Evolutionary conservation across 2,888 invertebrate genomes (phyloP), one percentile per base, ranked within the genome.

Genomic region (Monochamus alternatus): DNA sequence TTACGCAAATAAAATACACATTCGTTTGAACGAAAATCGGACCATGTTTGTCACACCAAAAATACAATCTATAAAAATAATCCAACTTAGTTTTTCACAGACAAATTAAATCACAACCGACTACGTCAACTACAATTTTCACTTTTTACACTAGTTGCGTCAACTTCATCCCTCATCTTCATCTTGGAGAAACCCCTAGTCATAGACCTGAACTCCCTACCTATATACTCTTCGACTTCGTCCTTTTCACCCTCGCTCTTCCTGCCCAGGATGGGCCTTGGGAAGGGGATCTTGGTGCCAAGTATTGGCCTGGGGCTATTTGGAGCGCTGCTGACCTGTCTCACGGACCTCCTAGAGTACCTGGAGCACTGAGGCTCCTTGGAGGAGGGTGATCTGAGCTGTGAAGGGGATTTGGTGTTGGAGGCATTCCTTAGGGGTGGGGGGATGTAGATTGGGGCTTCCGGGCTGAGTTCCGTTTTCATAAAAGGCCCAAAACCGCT

Each of bases 191-290:
- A 82, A 62, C 77, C 80, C 70, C 82, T 78, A 60, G 78, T 80
- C 66, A 82, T 73, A 64, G 78, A 79, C 32, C 83, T 74, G 73
- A 82, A 83, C 72, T 84, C 84, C 66, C 78, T 82, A 7, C 84
- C 82, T 14, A 81, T 81, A 70, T 79, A 81, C 63, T 84, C 81
- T 12, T 82, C 83, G 10, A 78, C 81, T 31, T 84, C 83, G 70
- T 82, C 81, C 43, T 75, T 73, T n/a, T 72, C 67, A 10, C 77
- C 77, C 10, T 76, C 69, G 31, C 79, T 79, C 68, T 75, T 81
- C 32, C 83, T 79, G 43, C 84, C 84, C 67, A 84, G 69, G 71
- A 84, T 84, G 0, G 84, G 81, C 60, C 84, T 78, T 3, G 84
- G 84, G 75, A 81, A 84, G 1, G 83, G 81, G 3, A 71, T 51